Conservation (phyloP, 2,888 invertebrate genomes). For the Tetragnatha montana region DNA sequence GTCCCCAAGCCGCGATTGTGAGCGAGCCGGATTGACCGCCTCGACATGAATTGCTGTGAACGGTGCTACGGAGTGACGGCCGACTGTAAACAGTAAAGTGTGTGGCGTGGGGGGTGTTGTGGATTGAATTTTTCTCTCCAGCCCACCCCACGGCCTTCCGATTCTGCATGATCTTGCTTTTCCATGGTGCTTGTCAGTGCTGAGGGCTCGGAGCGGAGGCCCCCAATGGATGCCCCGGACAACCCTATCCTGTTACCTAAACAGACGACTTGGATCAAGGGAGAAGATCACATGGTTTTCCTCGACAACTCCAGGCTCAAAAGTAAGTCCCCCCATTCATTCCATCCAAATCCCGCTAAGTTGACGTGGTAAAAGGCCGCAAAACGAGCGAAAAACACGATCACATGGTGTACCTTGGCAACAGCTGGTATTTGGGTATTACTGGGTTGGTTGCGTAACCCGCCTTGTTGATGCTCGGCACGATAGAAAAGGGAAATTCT, state of each 20-base stretch:
- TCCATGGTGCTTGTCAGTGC: slow-evolving; percentile 70
- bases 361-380: slow-evolving; percentile 54
- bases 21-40: slow-evolving; percentile 60
- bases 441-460: slow-evolving; percentile 48
- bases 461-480: background rate
- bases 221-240: slow-evolving; percentile 69
- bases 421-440: slow-evolving; percentile 52
- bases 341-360: background rate
- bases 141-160: slow-evolving; percentile 31
- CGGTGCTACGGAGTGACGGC: slow-evolving; percentile 49
- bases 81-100: slow-evolving; percentile 58
- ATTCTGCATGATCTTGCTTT: slow-evolving; percentile 59
- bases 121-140: slow-evolving; percentile 15
- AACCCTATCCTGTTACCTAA: slow-evolving; percentile 68
- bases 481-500: background rate
- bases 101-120: slow-evolving; percentile 35
- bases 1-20: slow-evolving; percentile 47
- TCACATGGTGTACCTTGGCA: slow-evolving; percentile 69
- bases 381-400: slow-evolving; percentile 14
- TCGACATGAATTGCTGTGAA: slow-evolving; percentile 54
- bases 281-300: slow-evolving; percentile 66
- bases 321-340: slow-evolving; percentile 44
- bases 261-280: slow-evolving; percentile 66
- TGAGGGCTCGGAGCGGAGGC: slow-evolving; percentile 68
- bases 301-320: slow-evolving; percentile 65